phyloP scores from a whole-genome alignment of 2,888 invertebrate species.

The Oasisia sp. region DNA sequence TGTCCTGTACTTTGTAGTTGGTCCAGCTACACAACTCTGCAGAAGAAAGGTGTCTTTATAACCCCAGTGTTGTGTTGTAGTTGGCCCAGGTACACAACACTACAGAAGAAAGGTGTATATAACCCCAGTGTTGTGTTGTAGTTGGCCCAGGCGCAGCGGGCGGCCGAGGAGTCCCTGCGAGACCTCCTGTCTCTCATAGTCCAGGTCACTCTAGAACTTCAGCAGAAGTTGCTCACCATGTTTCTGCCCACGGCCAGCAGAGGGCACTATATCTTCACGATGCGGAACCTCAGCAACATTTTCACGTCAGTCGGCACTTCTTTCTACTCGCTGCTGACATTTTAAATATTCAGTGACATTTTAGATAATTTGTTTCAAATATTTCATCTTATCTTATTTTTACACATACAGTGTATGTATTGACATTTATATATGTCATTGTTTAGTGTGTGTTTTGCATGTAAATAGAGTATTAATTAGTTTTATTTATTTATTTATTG shows the following conservation, averaged over 20 bases:
- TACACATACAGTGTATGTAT: no score
- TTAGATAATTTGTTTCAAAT: no score
- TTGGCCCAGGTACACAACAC: no score
- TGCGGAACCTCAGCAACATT: slow-evolving; percentile 57
- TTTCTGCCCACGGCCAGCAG: slow-evolving; percentile 62
- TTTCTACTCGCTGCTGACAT: no score
- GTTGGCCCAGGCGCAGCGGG: slow-evolving; percentile 36
- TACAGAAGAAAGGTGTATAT: not conserved
- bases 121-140: not conserved
- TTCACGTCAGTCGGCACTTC: slow-evolving; percentile 54
- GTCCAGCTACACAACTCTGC: slow-evolving; percentile 41
- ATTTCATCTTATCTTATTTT: no score
- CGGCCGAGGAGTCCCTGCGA: slow-evolving; percentile 54
- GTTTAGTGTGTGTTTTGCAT: no score
- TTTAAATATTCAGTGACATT: no score
- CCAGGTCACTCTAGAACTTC: slow-evolving; percentile 60
- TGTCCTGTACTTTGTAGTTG: not conserved
- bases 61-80: no score
- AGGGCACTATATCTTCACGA: slow-evolving; percentile 64
- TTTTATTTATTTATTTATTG: no score
- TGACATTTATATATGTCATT: no score
- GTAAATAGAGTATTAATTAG: no score
- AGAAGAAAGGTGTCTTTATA: no score
- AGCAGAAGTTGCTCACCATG: slow-evolving; percentile 59
- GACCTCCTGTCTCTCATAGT: slow-evolving; percentile 53